Base-by-base conservation (phyloP, 2,113 vertebrate species). In the Copsychus sechellarum region DNA sequence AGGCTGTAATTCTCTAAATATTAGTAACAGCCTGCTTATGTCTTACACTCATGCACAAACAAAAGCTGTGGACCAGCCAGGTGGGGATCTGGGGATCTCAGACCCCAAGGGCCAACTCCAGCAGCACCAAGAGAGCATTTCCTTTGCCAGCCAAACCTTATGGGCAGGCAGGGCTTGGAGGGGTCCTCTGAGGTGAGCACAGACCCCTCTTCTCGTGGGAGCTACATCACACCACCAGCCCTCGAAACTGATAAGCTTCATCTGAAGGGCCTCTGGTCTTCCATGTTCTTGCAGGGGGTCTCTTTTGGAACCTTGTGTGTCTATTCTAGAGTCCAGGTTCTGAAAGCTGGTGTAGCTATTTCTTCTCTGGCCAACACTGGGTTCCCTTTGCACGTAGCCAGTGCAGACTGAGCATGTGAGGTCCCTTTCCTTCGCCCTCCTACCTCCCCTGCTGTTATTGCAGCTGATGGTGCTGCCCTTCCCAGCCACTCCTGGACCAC, bases 21-120 rank as follows among this genome's bases (percentile, higher is more conserved):
- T 50, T 65, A 34, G 23, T 64, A 76, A 18, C 13, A 65, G 18
- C 51, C 15, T 80, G 6, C 11, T 43, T 57, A 24, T 16, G 3
- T 48, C 70, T 89, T 53, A 36, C 15, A 47, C 8, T 48, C 12
- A 11, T 31, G 22, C 24, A 24, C 22, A 18, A 33, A 62, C 4
- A 8, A 86, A 93, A 86, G 43, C 15, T 53, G 13, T 42, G 33
- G 12, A 40, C 22, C 47, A 81, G 56, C 20, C 64, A 57, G 36
- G 8, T 28, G 12, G 11, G 42, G 42, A 43, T 43, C 42, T 40
- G 40, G 43, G 28, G 28, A n/a, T 74, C 28, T 76, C 33, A 10
- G 54, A 45, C 22, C 8, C 6, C 0, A 0, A 69, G 29, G 21
- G 24, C 24, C 72, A 80, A 29, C 57, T 69, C 50, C 24, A 61